Base-by-base conservation (phyloP, 2,797 vertebrate species). In the Cheirogaleus major region DNA sequence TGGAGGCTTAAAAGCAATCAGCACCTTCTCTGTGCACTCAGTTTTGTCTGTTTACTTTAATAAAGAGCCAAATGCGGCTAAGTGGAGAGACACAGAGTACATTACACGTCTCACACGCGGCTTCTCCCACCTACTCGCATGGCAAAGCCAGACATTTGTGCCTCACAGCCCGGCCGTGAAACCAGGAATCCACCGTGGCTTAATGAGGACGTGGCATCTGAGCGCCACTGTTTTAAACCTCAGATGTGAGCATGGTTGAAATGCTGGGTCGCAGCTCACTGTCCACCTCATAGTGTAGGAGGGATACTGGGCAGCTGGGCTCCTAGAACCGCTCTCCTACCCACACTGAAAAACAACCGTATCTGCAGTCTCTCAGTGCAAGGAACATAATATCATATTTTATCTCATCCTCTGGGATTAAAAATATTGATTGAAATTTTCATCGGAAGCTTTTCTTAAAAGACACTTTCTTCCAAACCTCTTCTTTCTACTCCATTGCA, bases 31-130 rank as follows among this genome's bases (percentile, higher is more conserved):
- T 93, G 86, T 59, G 84, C 95, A 95, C 96, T 98, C 97, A 96
- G 86, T 98, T 97, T 97, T 98, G 90, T 92, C 98, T 85, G n/a
- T 94, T 98, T 97, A 96, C 85, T 97, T 98, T 93, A 96, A 93
- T 84, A 96, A 97, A 86, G 89, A 98, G 93, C 67, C 91, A 50
- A 96, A 78, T 30, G 75, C 93, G 85, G 96, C 97, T 95, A 97
- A 98, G 80, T 82, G 73, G 87, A 97, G 81, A 98, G 96, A 97
- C 12, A 45, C 43, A 41, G 91, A 96, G 96, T 94, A 91, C 75
- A 92, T 97, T 93, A 88, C 52, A 70, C 90, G 69, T 78, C 95
- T 95, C 97, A 89, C 72, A 45, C 89, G 48, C 17, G 41, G 93
- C 90, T 96, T 81, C 96, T 96, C 83, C 97, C 97, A 93, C n/a